These are phyloP conservation scores for Oasisia sp. DNA, from an alignment of 2,888 invertebrate species.

Conservation along the genomic window DNA sequence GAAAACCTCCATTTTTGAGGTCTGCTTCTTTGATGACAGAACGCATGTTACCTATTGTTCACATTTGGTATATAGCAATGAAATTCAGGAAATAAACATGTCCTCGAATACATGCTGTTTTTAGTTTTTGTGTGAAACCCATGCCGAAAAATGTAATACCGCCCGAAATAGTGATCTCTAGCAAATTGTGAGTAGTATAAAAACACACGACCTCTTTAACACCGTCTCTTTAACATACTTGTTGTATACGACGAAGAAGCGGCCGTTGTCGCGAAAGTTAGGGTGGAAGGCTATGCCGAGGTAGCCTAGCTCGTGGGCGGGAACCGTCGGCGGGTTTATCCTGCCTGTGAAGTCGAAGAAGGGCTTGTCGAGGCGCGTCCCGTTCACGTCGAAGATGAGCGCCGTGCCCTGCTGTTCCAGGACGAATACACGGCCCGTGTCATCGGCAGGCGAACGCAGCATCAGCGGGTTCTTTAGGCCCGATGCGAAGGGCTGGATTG, in stretches of 20 bases:
- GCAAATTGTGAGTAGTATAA: too few relatives aligned
- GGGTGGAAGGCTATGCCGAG: slow-evolving; percentile 59
- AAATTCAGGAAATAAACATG: too few relatives aligned
- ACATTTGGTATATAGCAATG: too few relatives aligned
- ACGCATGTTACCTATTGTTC: too few relatives aligned
- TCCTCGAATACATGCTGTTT: too few relatives aligned
- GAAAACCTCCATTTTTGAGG: too few relatives aligned
- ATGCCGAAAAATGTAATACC: too few relatives aligned
- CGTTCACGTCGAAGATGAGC: slow-evolving; percentile 48
- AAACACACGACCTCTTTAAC: too few relatives aligned
- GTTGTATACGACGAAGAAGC: slow-evolving; percentile 53
- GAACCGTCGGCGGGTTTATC: slow-evolving; percentile 42
- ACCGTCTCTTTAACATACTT: neutral
- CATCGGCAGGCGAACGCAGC: slow-evolving; percentile 48
- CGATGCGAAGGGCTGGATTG: slow-evolving; percentile 27
- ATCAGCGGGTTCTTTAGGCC: slow-evolving; percentile 36
- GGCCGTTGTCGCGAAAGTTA: slow-evolving; percentile 50
- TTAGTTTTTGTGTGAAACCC: too few relatives aligned
- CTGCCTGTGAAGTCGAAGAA: slow-evolving; percentile 49
- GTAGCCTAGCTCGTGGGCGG: slow-evolving; percentile 52
- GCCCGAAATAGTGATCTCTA: too few relatives aligned
- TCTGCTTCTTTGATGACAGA: too few relatives aligned
- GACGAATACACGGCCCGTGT: slow-evolving; percentile 54
- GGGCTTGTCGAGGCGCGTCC: slow-evolving; percentile 43
- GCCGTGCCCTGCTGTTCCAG: slow-evolving; percentile 57